phyloP scores from a whole-genome alignment of 2,797 vertebrate genomes.

The Lindbergichthys nudifrons region DNA sequence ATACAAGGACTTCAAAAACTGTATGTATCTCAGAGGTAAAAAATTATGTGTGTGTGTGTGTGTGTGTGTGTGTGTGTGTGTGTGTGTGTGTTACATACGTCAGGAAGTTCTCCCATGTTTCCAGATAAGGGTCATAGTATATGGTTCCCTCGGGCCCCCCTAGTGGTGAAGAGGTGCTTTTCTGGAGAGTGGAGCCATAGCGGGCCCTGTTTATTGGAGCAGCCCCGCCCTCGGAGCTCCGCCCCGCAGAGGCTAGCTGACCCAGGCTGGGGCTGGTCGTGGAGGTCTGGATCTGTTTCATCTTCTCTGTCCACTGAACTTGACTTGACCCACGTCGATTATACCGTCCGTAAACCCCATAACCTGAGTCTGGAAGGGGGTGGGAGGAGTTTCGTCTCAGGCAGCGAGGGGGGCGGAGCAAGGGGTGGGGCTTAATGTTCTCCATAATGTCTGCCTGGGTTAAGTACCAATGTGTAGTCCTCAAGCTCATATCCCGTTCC shows the following conservation, averaged over 20 bases:
- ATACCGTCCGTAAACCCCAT: constrained; percentile 82
- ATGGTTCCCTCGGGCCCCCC: constrained; percentile 47
- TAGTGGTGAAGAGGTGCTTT: constrained; percentile 60
- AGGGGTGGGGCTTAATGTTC: constrained; percentile 54
- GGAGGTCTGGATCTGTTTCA: constrained; percentile 30
- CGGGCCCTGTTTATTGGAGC: constrained; percentile 5
- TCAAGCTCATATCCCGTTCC: constrained; percentile 14
- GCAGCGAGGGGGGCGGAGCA: constrained; percentile 82
- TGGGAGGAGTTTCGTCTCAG: constrained; percentile 85
- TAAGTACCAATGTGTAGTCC: background rate
- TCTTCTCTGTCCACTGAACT: background rate
- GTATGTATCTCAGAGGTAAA: too few relatives aligned
- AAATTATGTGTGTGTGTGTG: constrained; percentile 6
- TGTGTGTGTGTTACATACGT: constrained; percentile 85
- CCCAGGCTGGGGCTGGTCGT: constrained; percentile 38
- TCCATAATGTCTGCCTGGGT: constrained; percentile 9
- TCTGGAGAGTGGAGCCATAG: constrained; percentile 37
- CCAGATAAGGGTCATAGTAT: constrained; percentile 73
- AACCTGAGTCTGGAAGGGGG: constrained; percentile 67
- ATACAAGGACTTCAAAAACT: background rate
- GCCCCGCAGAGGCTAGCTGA: constrained; percentile 12
- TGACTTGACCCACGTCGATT: constrained; percentile 77
- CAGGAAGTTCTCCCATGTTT: constrained; percentile 87
- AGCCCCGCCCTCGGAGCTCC: constrained; percentile 16
- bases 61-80: constrained; percentile 13